phyloP scores from a whole-genome alignment of 2,888 invertebrate species.

The Pterostichus niger region DNA sequence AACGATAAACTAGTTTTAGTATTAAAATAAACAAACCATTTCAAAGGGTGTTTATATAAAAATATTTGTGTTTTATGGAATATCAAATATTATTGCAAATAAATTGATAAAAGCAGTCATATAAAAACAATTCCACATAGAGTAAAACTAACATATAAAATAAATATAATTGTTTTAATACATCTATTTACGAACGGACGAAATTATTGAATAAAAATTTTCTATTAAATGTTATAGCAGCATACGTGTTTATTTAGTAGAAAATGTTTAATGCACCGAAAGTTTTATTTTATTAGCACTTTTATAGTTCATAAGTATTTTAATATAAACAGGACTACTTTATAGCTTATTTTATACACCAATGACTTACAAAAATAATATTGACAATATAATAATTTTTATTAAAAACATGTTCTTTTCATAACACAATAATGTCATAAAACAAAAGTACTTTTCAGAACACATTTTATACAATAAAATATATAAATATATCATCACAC shows the following conservation, averaged over 20 bases:
- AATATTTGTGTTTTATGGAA: conserved; percentile 30
- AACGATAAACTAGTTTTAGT: conserved; percentile 28
- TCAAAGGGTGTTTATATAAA: conserved; percentile 46
- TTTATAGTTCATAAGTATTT: not conserved
- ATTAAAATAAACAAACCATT: conserved; percentile 43
- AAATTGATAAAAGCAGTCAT: conserved; percentile 30
- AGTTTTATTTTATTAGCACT: conserved; percentile 23
- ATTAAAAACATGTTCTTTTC: too few relatives aligned
- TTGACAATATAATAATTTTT: too few relatives aligned
- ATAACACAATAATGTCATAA: too few relatives aligned
- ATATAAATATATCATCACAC: too few relatives aligned
- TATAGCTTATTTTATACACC: too few relatives aligned
- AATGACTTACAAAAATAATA: too few relatives aligned
- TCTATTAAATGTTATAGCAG: conserved; percentile 35
- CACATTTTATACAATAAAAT: too few relatives aligned
- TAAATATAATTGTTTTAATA: conserved; percentile 33
- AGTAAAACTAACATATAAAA: conserved; percentile 21
- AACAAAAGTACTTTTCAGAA: too few relatives aligned
- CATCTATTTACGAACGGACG: not conserved
- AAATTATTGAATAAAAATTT: conserved; percentile 25
- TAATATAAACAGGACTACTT: too few relatives aligned
- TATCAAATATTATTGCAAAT: conserved; percentile 34
- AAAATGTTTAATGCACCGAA: not conserved
- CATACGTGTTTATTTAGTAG: conserved; percentile 14
- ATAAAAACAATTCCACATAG: conserved; percentile 26